These are phyloP conservation scores for Pluvialis apricaria DNA, from an alignment of 2,113 vertebrate species.

Conservation along the genomic window DNA sequence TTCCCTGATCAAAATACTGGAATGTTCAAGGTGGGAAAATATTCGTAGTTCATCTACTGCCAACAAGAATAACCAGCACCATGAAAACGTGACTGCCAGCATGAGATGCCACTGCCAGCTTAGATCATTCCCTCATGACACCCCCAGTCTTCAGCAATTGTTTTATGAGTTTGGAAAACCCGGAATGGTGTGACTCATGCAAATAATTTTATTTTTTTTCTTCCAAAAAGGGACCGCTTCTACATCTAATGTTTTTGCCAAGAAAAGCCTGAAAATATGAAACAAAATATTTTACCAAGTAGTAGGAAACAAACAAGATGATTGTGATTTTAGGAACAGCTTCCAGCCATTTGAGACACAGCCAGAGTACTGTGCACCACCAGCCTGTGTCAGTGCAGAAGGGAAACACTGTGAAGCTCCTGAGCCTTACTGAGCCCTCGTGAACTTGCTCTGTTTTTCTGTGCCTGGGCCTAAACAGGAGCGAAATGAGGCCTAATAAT, in stretches of 20 bases:
- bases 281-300: conserved; percentile 1
- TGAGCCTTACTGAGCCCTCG: rapidly evolving
- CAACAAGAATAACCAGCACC: background rate
- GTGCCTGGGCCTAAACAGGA: background rate
- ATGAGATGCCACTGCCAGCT: background rate
- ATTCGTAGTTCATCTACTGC: background rate
- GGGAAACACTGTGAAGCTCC: rapidly evolving
- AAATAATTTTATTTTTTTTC: background rate
- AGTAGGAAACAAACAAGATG: background rate
- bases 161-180: background rate
- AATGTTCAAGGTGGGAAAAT: background rate
- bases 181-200: background rate
- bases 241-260: background rate
- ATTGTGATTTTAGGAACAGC: background rate
- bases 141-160: background rate
- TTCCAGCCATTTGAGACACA: background rate
- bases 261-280: background rate
- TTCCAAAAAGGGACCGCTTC: background rate
- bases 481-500: background rate
- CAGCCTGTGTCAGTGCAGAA: background rate
- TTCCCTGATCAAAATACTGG: background rate
- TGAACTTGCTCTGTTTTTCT: background rate
- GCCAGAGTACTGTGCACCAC: background rate
- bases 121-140: background rate
- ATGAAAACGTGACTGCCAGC: background rate